These are phyloP conservation scores for Thamnophis sirtalis DNA, from an alignment of 2,113 vertebrate genomes.

Conservation along the genomic window DNA sequence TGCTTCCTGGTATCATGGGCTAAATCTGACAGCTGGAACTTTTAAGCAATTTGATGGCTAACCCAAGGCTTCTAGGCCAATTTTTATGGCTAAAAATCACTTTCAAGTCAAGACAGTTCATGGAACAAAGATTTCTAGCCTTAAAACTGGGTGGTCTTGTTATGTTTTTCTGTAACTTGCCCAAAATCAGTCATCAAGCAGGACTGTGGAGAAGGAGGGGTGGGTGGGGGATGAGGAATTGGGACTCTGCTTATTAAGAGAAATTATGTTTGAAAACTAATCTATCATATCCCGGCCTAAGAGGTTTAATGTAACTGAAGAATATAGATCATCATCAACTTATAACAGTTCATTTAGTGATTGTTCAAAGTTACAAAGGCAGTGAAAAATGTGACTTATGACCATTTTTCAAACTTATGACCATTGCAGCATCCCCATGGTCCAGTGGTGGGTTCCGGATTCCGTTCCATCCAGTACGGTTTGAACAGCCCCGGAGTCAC, in stretches of 20 bases:
- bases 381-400: too few species aligned
- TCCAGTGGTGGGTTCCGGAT: too few species aligned
- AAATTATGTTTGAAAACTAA: conserved; percentile 9
- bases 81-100: conserved; percentile 2
- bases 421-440: too few species aligned
- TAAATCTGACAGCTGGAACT: conserved; percentile 8
- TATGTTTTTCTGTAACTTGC: conserved; percentile 1
- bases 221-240: background rate
- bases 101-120: conserved; percentile 3
- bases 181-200: background rate
- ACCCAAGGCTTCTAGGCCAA: background rate
- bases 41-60: conserved; percentile 18
- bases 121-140: background rate
- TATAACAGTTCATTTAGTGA: background rate
- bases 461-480: too few species aligned
- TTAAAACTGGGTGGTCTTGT: conserved; percentile 17
- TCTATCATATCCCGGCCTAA: conserved; percentile 2
- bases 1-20: background rate
- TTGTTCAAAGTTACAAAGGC: too few species aligned
- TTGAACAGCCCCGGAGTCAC: too few species aligned
- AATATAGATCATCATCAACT: background rate
- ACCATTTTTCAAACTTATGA: too few species aligned
- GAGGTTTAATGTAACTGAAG: background rate
- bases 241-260: background rate
- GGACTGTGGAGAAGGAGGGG: background rate